These are phyloP conservation scores for Meteorus colon DNA, from an alignment of 2,888 invertebrate genomes.

Conservation along the genomic window DNA sequence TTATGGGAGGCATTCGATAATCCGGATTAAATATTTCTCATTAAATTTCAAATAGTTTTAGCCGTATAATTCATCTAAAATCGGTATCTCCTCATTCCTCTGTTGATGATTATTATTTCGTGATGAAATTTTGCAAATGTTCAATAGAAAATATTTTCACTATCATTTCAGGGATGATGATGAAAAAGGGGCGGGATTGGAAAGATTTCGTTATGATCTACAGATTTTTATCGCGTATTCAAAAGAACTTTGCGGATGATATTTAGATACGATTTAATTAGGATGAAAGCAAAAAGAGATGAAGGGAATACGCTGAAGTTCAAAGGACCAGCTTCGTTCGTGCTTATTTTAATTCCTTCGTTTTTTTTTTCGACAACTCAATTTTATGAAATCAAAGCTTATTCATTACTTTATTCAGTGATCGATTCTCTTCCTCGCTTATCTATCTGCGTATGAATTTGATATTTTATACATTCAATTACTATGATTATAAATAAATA, in stretches of 20 bases:
- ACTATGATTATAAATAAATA: too few relatives aligned
- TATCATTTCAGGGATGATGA: background rate
- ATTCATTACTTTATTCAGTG: too few relatives aligned
- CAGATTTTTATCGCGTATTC: background rate
- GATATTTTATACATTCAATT: too few relatives aligned
- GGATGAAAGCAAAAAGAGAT: background rate
- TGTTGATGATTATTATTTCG: background rate
- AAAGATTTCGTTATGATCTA: background rate
- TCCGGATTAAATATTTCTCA: constrained; percentile 7
- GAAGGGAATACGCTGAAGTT: background rate
- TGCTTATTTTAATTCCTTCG: too few relatives aligned
- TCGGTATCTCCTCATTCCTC: background rate
- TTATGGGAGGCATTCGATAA: background rate
- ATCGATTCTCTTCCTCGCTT: too few relatives aligned
- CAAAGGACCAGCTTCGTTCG: too few relatives aligned
- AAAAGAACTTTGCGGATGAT: background rate
- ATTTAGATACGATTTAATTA: background rate
- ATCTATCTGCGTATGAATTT: too few relatives aligned
- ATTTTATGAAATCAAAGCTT: too few relatives aligned
- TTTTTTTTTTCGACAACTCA: too few relatives aligned
- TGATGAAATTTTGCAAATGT: background rate
- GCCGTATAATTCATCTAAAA: background rate
- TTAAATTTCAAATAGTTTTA: background rate
- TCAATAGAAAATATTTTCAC: background rate
- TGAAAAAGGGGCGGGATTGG: background rate